Conservation (phyloP, 2,113 vertebrate species). For the Nycticebus coucang region DNA sequence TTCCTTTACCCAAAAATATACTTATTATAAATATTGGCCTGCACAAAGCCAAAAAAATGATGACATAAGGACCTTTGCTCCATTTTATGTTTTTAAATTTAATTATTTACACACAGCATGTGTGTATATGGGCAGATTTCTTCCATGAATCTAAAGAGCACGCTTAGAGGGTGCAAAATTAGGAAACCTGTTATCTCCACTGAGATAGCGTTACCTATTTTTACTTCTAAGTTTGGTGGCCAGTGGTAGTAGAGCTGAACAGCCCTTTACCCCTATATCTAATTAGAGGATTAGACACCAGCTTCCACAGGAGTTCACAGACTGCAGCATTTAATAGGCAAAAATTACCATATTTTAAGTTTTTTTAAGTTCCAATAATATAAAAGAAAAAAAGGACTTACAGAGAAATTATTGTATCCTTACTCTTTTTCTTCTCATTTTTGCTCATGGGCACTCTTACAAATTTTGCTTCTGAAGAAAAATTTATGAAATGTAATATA, state of each 20-base stretch:
- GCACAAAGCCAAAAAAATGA: background rate
- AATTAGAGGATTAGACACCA: background rate
- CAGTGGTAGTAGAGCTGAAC: background rate
- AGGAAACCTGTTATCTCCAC: background rate
- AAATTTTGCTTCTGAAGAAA: constrained; percentile 20
- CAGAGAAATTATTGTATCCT: background rate
- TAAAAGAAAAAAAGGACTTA: background rate
- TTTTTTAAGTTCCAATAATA: background rate
- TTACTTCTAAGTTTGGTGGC: background rate
- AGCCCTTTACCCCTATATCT: background rate
- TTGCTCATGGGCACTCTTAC: background rate
- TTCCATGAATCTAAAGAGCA: background rate
- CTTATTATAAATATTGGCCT: background rate
- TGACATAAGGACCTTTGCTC: background rate
- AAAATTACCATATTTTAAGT: background rate
- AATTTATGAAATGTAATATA: background rate
- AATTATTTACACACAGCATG: background rate
- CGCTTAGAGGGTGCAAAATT: background rate
- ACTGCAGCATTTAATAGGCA: background rate
- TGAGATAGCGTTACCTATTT: background rate
- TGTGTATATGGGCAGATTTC: rapidly evolving
- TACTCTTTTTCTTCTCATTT: background rate
- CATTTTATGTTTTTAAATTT: background rate
- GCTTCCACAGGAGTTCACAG: background rate
- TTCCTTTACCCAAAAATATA: constrained; percentile 21